Conservation (phyloP, 2,797 vertebrate genomes). For the Phrynocephalus guinanensis region DNA sequence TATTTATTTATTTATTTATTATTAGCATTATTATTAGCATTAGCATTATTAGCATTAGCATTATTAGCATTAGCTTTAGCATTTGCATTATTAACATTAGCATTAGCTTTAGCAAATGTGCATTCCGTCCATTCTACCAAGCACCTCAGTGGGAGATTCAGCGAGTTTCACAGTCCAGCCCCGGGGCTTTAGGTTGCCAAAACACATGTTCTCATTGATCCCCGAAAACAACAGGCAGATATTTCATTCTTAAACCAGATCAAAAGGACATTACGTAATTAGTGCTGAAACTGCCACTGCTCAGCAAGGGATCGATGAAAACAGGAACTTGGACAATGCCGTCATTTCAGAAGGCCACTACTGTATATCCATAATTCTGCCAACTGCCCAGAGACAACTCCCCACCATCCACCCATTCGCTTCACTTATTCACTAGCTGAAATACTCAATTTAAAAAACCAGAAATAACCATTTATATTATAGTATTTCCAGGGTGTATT, state of each 20-base stretch:
- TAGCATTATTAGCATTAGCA: too few species aligned
- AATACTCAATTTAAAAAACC: too few species aligned
- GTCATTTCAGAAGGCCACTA: neutral
- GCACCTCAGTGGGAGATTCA: neutral
- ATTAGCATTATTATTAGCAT: too few species aligned
- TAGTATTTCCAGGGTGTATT: too few species aligned
- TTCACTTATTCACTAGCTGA: too few species aligned
- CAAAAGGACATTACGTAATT: neutral
- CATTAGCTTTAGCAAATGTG: neutral
- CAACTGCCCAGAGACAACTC: too few species aligned
- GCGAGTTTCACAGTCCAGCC: neutral
- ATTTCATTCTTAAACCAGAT: conserved; percentile 5
- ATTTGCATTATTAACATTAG: too few species aligned
- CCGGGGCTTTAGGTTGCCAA: neutral
- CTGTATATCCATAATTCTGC: too few species aligned
- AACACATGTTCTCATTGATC: neutral
- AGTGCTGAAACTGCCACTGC: neutral
- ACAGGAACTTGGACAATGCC: neutral
- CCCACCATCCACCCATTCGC: too few species aligned
- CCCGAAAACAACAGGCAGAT: conserved; percentile 19
- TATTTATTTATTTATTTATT: too few species aligned
- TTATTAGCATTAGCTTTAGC: too few species aligned
- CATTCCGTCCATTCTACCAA: neutral
- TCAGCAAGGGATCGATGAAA: neutral
- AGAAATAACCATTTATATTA: too few species aligned